Base-by-base conservation (phyloP, 1,140 invertebrate genomes). In the Planococcus citri region DNA sequence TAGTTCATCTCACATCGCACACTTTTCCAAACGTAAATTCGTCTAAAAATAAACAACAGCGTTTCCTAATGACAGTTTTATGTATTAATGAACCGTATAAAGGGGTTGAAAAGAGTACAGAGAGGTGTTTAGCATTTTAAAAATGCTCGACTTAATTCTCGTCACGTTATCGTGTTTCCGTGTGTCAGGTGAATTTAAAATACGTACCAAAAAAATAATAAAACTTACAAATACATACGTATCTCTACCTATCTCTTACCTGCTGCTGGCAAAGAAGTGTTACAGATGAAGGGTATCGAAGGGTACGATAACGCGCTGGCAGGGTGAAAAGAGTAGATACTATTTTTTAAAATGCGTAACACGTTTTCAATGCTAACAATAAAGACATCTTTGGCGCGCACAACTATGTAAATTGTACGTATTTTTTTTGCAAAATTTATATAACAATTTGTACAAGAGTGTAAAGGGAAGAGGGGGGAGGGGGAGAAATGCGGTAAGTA, bases 221-320 rank as follows among this genome's bases (percentile, higher is more conserved):
- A 51, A 51, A 51, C 12, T 51, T 51, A 51, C 41, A 51, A 33
- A 51, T 51, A 51, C 41, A 51, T 51, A 51, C 41, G 41, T 51
- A 14, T 3, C 12, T 17, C n/a, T n/a, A n/a, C n/a, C n/a, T n/a
- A n/a, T n/a, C n/a, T n/a, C n/a, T n/a, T n/a, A n/a, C n/a, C n/a
- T n/a, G n/a, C n/a, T n/a, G n/a, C n/a, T n/a, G n/a, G n/a, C n/a
- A 17, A 17, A 51, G 41, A 51, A 51, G 41, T 3, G 41, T n/a
- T n/a, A n/a, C 6, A 20, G 29, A 33, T 33, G 12, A 33, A 33
- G 29, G 29, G 29, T 33, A 12, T 33, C 12, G 29, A 33, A 33
- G 29, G 12, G 12, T 6, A 33, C 3, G 12, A 33, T 6, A 33
- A 51, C 41, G n/a, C 41, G 41, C 33, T 14, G 14, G 14, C 6